Evolutionary conservation across 1,140 invertebrate species (phyloP).

Genomic region (Drosophila serrata): DNA sequence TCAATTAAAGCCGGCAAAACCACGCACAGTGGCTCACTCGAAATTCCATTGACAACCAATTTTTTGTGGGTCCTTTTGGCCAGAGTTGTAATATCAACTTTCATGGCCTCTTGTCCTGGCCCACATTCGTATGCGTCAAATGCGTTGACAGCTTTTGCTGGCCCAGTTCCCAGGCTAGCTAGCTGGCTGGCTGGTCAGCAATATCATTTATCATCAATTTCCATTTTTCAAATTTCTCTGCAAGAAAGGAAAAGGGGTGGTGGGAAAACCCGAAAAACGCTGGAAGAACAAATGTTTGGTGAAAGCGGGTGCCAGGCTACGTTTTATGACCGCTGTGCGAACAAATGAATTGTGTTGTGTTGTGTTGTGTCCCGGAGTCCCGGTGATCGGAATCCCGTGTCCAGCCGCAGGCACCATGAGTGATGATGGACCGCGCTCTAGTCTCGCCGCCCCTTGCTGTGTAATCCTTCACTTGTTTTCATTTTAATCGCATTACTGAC

Average conservation of each 20-base stretch:
- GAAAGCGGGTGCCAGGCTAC: constrained; percentile 46
- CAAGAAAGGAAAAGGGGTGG: background rate
- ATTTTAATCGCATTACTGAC: constrained; percentile 61
- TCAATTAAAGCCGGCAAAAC: constrained; percentile 28
- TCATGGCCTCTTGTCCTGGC: constrained; percentile 52
- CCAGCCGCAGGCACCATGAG: constrained; percentile 63
- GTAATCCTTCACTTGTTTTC: constrained; percentile 54
- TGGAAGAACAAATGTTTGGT: constrained; percentile 50
- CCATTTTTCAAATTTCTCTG: constrained; percentile 83
- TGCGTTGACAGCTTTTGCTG: constrained; percentile 72
- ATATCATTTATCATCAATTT: constrained; percentile 85
- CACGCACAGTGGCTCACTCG: constrained; percentile 10
- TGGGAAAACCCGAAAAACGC: constrained; percentile 44
- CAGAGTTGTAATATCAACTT: constrained; percentile 33
- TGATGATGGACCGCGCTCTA: constrained; percentile 62
- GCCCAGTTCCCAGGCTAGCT: constrained; percentile 40
- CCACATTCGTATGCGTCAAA: constrained; percentile 78
- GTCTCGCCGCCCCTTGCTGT: background rate
- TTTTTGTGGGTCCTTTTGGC: constrained; percentile 31
- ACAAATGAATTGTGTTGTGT: constrained; percentile 80
- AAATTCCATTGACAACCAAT: constrained; percentile 32
- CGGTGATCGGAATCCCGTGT: constrained; percentile 26
- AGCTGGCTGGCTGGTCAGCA: constrained; percentile 68
- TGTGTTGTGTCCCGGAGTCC: constrained; percentile 37
- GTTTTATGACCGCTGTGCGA: constrained; percentile 65